phyloP scores from a whole-genome alignment of 2,888 invertebrate genomes.

The Thereva nobilitata region DNA sequence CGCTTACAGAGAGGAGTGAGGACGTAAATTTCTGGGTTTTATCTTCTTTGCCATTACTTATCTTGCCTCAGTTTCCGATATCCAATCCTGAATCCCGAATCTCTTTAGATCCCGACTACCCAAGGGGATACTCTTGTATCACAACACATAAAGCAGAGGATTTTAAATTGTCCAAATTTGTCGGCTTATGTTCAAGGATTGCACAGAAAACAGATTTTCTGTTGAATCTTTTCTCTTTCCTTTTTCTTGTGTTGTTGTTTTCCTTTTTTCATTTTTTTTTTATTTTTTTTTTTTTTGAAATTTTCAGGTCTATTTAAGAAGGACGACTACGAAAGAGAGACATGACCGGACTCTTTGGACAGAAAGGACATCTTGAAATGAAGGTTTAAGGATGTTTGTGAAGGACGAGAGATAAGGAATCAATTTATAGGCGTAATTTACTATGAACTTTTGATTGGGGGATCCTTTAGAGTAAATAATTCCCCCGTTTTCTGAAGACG shows the following conservation, averaged over 20 bases:
- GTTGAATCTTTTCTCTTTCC: too few species aligned
- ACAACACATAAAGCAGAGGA: constrained; percentile 25
- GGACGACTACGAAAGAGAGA: too few species aligned
- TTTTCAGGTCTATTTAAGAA: too few species aligned
- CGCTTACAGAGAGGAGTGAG: constrained; percentile 20
- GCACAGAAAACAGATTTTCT: neutral
- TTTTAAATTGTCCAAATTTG: constrained; percentile 32
- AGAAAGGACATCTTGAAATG: neutral
- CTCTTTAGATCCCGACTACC: neutral
- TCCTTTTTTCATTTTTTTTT: too few species aligned
- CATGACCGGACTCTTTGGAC: neutral
- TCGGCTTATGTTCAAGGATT: constrained; percentile 19
- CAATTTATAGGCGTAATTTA: constrained; percentile 24
- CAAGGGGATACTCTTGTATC: constrained; percentile 13
- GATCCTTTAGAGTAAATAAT: constrained; percentile 3
- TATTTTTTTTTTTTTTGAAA: too few species aligned
- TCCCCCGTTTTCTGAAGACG: constrained; percentile 8
- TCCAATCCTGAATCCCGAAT: constrained; percentile 17
- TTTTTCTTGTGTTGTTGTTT: too few species aligned
- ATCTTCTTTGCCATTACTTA: constrained; percentile 28
- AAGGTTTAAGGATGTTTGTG: constrained; percentile 6
- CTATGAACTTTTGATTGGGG: constrained; percentile 10
- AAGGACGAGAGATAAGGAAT: constrained; percentile 23
- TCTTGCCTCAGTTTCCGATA: constrained; percentile 20
- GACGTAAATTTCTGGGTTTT: constrained; percentile 17